A percentile compares a stretch with the other conserved stretches of the same genome.
Conservation (phyloP, 2,888 invertebrate genomes). For the Saturnia japonica region DNA sequence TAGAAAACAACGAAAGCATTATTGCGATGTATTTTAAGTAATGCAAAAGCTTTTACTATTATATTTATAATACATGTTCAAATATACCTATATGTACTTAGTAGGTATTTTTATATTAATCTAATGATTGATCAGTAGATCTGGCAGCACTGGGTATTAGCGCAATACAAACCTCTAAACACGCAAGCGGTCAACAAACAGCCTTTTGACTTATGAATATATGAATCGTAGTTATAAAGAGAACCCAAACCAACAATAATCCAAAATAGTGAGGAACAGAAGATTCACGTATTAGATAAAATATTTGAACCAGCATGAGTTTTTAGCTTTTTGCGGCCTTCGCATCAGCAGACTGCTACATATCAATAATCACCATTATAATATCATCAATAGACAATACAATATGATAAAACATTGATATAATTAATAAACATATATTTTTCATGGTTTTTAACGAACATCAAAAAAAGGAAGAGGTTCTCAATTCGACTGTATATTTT, state of each 20-base stretch:
- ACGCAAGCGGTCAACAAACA: constrained; percentile 66
- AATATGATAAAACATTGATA: too few species aligned
- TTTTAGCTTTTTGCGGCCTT: not conserved
- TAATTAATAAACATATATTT: too few species aligned
- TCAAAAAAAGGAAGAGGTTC: too few species aligned
- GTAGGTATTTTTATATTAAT: not conserved
- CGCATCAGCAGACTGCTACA: not conserved
- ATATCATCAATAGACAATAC: too few species aligned
- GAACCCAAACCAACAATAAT: constrained; percentile 5
- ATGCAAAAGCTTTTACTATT: too few species aligned
- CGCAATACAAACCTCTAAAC: constrained; percentile 56
- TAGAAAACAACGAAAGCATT: not conserved
- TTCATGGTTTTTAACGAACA: too few species aligned
- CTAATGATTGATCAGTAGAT: not conserved
- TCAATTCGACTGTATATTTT: too few species aligned
- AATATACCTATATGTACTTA: not conserved
- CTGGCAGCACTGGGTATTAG: constrained; percentile 27
- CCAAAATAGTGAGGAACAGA: not conserved
- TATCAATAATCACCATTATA: not conserved
- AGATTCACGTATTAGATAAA: not conserved
- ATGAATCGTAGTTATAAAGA: constrained; percentile 38
- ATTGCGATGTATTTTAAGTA: not conserved
- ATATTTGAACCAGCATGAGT: not conserved
- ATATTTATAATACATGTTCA: not conserved
- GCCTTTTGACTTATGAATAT: constrained; percentile 49